Percentiles rank a stretch among this genome's conserved stretches.
These are phyloP conservation scores for Tipula helvola DNA, from an alignment of 2,888 invertebrate genomes.

Conservation along the genomic window DNA sequence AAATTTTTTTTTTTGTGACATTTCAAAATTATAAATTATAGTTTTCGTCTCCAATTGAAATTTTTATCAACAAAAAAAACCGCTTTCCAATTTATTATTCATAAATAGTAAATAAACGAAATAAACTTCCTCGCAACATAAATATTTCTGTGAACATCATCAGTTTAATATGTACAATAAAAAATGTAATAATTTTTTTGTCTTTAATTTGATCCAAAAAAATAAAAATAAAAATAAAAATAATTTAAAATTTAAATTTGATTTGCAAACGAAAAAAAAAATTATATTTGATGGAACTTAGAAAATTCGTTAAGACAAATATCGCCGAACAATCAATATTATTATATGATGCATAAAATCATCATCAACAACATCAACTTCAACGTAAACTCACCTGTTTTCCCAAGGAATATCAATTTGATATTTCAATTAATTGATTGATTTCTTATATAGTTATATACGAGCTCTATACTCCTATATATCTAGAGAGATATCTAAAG, in stretches of 20 bases:
- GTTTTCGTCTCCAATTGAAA: neutral
- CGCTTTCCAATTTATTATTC: neutral
- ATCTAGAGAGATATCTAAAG: neutral
- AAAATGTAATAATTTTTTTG: neutral
- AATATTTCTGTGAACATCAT: neutral
- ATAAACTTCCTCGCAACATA: neutral
- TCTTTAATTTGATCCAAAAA: neutral
- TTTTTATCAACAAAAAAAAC: neutral
- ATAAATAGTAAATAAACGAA: neutral
- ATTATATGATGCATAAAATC: neutral
- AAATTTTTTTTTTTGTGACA: neutral
- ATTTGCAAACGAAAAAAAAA: neutral
- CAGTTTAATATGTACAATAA: neutral
- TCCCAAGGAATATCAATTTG: slow-evolving; percentile 4
- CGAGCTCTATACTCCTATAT: neutral
- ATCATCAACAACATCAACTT: neutral
- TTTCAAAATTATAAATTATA: neutral
- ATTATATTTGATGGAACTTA: neutral
- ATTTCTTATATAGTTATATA: neutral
- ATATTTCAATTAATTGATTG: slow-evolving; percentile 4
- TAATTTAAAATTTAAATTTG: neutral
- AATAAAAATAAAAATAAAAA: neutral
- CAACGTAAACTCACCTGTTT: neutral
- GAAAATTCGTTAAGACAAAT: neutral
- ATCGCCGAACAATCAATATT: neutral